Evolutionary conservation across 2,888 invertebrate genomes (phyloP), one percentile per base, ranked within the genome.

Genomic region (Pyralis farinalis): DNA sequence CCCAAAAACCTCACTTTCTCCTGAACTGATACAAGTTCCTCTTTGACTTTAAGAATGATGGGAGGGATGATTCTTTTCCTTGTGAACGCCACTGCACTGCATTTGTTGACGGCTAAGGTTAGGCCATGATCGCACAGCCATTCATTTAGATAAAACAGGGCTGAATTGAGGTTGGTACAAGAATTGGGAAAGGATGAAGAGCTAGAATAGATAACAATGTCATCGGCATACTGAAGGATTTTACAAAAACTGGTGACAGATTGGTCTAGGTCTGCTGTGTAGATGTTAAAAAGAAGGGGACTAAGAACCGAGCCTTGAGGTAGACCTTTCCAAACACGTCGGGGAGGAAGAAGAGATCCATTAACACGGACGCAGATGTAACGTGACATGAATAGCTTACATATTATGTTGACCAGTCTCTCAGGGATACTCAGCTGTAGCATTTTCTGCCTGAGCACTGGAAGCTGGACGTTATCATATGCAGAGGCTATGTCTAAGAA

Each of bases 401-500:
- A 40, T 7, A 55, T 51, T 22, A 51, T 48, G 2, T 43, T 28
- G 5, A 37, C 12, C n/a, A 55, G 10, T 44, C 32, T 55, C 39
- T 4, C 45, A 10, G 59, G 57, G 6, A 59, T 32, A 9, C 42
- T 52, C 45, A 62, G 49, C 1, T 9, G 9, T 1, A 29, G 29
- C 10, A 29, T 1, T n/a, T n/a, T 29, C 29, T 29, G 29, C 10
- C n/a, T 29, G 29, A 29, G 27, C 7, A 27, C 8, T 7, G 27
- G 27, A 27, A 27, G 27, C 27, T 27, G 39, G 4, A 59, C 55
- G 36, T 47, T 55, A 21, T 61, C 59, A 37, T 59, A 61, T 3
- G 58, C 61, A 1, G 57, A 40, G 0, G 43, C n/a, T 1, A 62
- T 44, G 32, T 64, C 63, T 0, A 62, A 34, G 30, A 62, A 64